Base-by-base conservation (phyloP, 2,888 invertebrate genomes). In the Colostygia pectinataria region DNA sequence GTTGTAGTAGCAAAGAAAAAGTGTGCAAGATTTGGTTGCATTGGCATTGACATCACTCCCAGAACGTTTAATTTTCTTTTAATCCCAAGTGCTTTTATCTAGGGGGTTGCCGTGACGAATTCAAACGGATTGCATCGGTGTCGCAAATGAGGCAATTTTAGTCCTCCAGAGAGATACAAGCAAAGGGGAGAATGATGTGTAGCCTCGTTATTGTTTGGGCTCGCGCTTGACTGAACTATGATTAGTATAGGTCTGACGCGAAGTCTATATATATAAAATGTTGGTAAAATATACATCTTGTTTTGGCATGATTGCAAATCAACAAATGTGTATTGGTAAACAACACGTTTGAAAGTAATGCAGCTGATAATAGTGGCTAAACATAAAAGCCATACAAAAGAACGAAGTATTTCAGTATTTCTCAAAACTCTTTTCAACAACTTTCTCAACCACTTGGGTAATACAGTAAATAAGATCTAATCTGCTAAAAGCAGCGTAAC, bases 21-120 rank as follows among this genome's bases (percentile, higher is more conserved):
- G 6, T 29, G 58, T 57, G 53, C 42, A 56, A 56, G 59, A 55
- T 48, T 65, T 63, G 58, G 57, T 65, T 70, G 69, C 68, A 74
- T 80, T 73, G 86, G 79, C 79, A 80, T 71, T 84, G 84, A 81
- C 82, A 83, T 77, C 74, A 72, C 72, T 77, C 76, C 76, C 68
- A 73, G 71, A 77, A 75, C 83, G 81, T 87, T 88, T 88, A 88
- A 88, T 88, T 90, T 88, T 89, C 88, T 88, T 89, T 88, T 90
- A 88, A 90, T 88, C 87, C 85, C 79, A 71, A 81, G 80, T 75
- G 84, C 79, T 79, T 31, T 81, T 84, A 88, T 87, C 81, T 68
- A 71, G 81, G 79, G 87, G 86, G 85, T 79, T 80, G 80, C 78
- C 81, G 86, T 84, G 77, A 80, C 87, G 83, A 88, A 88, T 87